phyloP scores from a whole-genome alignment of 2,113 vertebrate species.

The Takifugu bimaculatus region DNA sequence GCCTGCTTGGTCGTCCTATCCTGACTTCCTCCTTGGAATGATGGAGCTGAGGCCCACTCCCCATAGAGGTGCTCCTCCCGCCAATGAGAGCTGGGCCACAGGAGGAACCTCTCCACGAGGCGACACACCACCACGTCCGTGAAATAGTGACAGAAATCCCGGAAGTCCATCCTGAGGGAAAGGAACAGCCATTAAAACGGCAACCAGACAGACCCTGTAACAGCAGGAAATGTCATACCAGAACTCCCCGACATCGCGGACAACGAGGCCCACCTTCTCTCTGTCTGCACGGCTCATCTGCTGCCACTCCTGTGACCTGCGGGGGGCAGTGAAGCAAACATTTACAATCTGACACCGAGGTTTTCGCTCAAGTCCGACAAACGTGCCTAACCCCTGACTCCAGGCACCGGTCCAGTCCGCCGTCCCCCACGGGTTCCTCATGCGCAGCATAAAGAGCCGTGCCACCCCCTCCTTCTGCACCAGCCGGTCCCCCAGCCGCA shows the following conservation, averaged over 20 bases:
- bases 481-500: slow-evolving; percentile 56
- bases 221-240: slow-evolving; percentile 58
- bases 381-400: slow-evolving; percentile 72
- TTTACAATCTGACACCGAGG: slow-evolving; percentile 9
- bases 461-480: slow-evolving; percentile 33
- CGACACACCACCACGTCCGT: slow-evolving; percentile 79
- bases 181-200: not conserved
- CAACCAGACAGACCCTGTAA: not conserved
- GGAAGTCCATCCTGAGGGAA: slow-evolving; percentile 77
- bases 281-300: slow-evolving; percentile 67
- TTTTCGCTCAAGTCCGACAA: not conserved
- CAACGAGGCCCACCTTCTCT: slow-evolving; percentile 75
- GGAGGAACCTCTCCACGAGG: slow-evolving; percentile 62
- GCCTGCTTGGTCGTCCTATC: slow-evolving; percentile 8
- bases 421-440: slow-evolving; percentile 81
- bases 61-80: slow-evolving; percentile 66
- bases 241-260: slow-evolving; percentile 79
- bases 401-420: slow-evolving; percentile 80
- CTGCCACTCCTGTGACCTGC: slow-evolving; percentile 78
- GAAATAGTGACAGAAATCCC: slow-evolving; percentile 79
- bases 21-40: slow-evolving; percentile 1
- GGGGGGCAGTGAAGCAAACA: slow-evolving; percentile 14
- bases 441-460: slow-evolving; percentile 74
- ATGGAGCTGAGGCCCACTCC: slow-evolving; percentile 62
- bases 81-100: slow-evolving; percentile 73